Evolutionary conservation across 2,888 invertebrate genomes (phyloP).

Genomic region (Drosophila nr. perissopoda): DNA sequence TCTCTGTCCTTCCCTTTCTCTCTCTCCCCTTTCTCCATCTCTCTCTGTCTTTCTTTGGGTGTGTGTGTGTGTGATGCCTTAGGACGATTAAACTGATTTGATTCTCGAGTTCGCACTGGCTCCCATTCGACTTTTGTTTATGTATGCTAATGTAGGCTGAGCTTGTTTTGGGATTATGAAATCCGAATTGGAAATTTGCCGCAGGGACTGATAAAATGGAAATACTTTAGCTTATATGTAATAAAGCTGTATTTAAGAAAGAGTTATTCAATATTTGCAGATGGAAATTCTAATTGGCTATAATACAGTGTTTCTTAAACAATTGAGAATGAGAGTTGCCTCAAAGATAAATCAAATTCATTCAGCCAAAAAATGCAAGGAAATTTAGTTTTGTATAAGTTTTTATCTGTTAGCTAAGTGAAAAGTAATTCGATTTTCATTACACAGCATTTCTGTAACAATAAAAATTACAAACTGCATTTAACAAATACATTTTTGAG

Average conservation of each 20-base stretch:
- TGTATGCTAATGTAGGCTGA: slow-evolving; percentile 49
- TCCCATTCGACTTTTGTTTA: slow-evolving; percentile 45
- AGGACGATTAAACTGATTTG: slow-evolving; percentile 73
- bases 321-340: neutral
- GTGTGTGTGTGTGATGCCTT: slow-evolving; percentile 27
- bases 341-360: neutral
- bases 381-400: neutral
- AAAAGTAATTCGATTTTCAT: neutral
- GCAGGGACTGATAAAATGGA: neutral
- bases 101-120: slow-evolving; percentile 44
- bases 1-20: slow-evolving; percentile 10
- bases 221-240: neutral
- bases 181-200: slow-evolving; percentile 27
- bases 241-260: slow-evolving; percentile 1
- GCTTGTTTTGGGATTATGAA: slow-evolving; percentile 46
- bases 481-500: neutral
- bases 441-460: neutral
- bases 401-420: neutral
- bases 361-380: neutral
- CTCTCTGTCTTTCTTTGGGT: slow-evolving; percentile 9
- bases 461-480: neutral
- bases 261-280: neutral
- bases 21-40: slow-evolving; percentile 1
- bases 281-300: neutral
- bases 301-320: neutral